Conservation (phyloP, 2,113 vertebrate species). For the Ammospiza nelsoni region DNA sequence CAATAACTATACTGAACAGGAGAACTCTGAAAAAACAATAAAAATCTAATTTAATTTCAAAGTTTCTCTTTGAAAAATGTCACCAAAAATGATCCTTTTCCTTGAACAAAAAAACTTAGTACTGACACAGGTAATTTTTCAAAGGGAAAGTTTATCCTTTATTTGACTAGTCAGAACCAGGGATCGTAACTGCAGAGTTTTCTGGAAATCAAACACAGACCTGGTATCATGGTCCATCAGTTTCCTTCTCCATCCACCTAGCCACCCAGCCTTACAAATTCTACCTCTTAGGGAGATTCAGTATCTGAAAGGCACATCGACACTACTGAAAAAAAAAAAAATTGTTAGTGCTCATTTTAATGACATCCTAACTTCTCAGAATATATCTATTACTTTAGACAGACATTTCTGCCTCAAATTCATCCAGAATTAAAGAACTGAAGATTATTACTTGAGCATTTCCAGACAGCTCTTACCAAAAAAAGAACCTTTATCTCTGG, state of each 20-base stretch:
- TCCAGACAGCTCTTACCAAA: not conserved
- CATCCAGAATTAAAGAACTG: not conserved
- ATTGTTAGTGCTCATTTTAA: not conserved
- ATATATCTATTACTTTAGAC: not conserved
- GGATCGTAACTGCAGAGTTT: not conserved
- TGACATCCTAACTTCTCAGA: not conserved
- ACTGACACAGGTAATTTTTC: not conserved
- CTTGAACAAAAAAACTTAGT: not conserved
- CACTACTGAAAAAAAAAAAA: not conserved
- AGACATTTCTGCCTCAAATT: not conserved
- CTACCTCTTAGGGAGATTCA: not conserved
- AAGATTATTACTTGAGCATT: not conserved
- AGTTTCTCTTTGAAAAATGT: not conserved
- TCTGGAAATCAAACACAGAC: not conserved
- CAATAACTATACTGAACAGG: not conserved
- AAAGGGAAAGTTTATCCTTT: not conserved
- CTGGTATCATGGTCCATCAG: not conserved
- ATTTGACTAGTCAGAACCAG: not conserved
- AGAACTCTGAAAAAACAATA: slow-evolving; percentile 4
- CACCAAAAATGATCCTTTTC: not conserved
- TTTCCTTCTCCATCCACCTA: not conserved
- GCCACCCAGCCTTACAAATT: not conserved
- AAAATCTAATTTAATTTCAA: not conserved
- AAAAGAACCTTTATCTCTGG: not conserved
- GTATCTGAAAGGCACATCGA: not conserved